Conservation (phyloP, 2,888 invertebrate genomes). For the Meiosimyza decipiens region DNA sequence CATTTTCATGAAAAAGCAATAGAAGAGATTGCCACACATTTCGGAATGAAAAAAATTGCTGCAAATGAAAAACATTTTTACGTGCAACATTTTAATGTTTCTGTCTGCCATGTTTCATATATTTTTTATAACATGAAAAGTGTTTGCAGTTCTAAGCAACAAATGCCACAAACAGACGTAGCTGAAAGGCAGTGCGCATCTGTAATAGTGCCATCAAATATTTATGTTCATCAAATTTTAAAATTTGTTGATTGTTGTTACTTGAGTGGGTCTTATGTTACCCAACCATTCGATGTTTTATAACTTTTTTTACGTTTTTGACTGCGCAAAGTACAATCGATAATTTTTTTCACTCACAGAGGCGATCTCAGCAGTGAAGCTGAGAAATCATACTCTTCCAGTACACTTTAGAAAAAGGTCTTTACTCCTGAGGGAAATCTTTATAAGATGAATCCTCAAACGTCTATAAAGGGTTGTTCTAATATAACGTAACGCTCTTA, state of each 20-base stretch:
- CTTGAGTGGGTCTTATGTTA: conserved; percentile 22
- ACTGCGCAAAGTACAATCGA: neutral
- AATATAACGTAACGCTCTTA: no score
- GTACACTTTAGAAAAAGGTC: no score
- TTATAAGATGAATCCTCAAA: no score
- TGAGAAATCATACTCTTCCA: no score
- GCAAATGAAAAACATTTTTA: neutral
- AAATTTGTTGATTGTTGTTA: conserved; percentile 31
- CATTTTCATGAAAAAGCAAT: neutral
- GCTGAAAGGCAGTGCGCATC: conserved; percentile 35
- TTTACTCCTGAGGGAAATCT: no score
- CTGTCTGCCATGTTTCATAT: conserved; percentile 14
- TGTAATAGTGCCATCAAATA: conserved; percentile 18
- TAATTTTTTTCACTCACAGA: neutral
- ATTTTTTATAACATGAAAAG: conserved; percentile 25
- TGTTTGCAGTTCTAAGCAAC: conserved; percentile 20
- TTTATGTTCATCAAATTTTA: conserved; percentile 26
- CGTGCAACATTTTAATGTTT: no score
- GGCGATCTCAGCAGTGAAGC: no score
- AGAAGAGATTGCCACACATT: neutral
- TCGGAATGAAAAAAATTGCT: neutral
- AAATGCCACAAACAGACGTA: neutral
- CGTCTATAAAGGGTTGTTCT: no score
- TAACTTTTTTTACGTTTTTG: neutral
- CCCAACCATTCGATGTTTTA: neutral